Evolutionary conservation across 2,888 invertebrate genomes (phyloP).

Genomic region (Argyresthia albistria): DNA sequence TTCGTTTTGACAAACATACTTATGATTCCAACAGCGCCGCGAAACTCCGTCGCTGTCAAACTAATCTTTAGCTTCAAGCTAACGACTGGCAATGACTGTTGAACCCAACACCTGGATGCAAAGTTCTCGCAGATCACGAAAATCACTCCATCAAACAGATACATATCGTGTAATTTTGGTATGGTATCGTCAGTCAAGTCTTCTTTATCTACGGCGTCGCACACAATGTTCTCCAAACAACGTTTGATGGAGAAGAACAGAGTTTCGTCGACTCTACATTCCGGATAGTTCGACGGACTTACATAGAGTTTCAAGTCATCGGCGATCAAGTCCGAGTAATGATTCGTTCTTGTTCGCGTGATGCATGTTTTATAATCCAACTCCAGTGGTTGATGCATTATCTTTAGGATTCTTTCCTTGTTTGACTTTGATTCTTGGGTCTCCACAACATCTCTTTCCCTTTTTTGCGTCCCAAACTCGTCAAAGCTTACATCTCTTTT

Average conservation of each 20-base stretch:
- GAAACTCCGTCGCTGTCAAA: constrained; percentile 49
- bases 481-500: constrained; percentile 44
- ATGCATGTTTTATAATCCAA: constrained; percentile 20
- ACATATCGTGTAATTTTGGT: constrained; percentile 52
- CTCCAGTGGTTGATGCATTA: constrained; percentile 41
- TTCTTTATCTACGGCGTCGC: constrained; percentile 23
- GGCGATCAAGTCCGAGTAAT: constrained; percentile 47
- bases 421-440: constrained; percentile 12
- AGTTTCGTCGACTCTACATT: constrained; percentile 42
- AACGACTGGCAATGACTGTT: constrained; percentile 24
- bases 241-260: constrained; percentile 40
- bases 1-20: constrained; percentile 42
- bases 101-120: constrained; percentile 38
- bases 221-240: constrained; percentile 35
- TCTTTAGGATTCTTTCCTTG: constrained; percentile 30
- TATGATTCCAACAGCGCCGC: constrained; percentile 58
- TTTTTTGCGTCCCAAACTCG: not conserved
- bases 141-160: constrained; percentile 56
- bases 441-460: constrained; percentile 7
- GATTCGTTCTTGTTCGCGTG: constrained; percentile 41
- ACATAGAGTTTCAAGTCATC: constrained; percentile 56
- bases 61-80: constrained; percentile 29
- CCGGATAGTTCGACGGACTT: constrained; percentile 50
- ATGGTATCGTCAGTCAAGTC: constrained; percentile 20
- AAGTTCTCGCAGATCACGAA: constrained; percentile 49